Base-by-base conservation (phyloP, 1,140 invertebrate species). In the Parapsyche elsis region DNA sequence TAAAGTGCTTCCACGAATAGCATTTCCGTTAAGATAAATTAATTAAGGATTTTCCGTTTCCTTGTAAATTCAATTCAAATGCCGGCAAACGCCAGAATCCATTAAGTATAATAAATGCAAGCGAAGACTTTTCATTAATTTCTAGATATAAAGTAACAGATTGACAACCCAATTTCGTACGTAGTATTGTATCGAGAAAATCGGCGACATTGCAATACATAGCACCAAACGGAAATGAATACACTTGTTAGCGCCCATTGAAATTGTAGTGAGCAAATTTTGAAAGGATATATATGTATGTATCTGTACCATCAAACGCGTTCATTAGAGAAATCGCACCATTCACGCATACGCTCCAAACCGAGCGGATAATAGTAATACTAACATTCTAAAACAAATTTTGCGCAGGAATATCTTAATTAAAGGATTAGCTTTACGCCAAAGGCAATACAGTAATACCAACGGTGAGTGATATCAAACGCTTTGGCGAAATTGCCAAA, bases 401-500 rank as follows among this genome's bases (percentile, higher is more conserved):
- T 26, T 23, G 30, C 30, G 30, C 5, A 19, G 71, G 21, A 73
- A 73, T 73, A 49, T 49, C 71, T 73, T 49, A 46, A 73, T 73
- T 49, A 73, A 73, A 73, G 71, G 71, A 73, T 73, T 46, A 46
- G 46, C 73, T 16, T 71, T 30, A 5, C 5, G 23, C 73, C 45
- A 16, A 57, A 75, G 49, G 49, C 16, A 53, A 53, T 12, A 53
- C 59, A 59, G 30, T 64, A 44, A 77, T 21, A 49, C n/a, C 5
- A 9, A 19, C 24, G 10, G 75, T 64, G 59, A 77, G 64, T 30
- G 59, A 67, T 77, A 67, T 53, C 57, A 9, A 64, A 14, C 71
- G 14, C 9, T 14, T 77, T 30, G 53, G 19, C 9, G 74, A 61
- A 76, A 76, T 19, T 61, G 45, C 49, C 75, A 45, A 77, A 77